Conservation (phyloP, 2,888 invertebrate species). For the Malthinus flaveolus region DNA sequence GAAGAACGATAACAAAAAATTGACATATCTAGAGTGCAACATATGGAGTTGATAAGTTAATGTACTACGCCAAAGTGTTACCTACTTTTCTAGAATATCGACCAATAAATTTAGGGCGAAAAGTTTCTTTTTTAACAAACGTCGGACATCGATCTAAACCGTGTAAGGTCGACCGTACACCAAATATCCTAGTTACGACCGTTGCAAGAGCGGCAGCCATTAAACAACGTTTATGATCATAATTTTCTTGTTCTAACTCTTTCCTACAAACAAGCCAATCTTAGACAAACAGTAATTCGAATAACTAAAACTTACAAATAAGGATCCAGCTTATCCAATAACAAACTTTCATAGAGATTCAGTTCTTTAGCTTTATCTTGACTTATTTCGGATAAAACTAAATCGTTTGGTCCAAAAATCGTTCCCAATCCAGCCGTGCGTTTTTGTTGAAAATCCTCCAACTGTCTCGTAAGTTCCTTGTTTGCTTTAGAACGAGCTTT, state of each 20-base stretch:
- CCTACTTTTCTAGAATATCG: slow-evolving; percentile 65
- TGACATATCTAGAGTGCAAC: slow-evolving; percentile 2
- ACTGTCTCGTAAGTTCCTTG: slow-evolving; percentile 77
- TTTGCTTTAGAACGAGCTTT: slow-evolving; percentile 84
- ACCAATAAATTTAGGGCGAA: slow-evolving; percentile 69
- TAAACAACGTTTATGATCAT: slow-evolving; percentile 66
- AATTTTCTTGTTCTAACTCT: slow-evolving; percentile 65
- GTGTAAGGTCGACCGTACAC: slow-evolving; percentile 64
- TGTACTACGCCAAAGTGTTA: not conserved
- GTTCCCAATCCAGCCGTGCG: slow-evolving; percentile 86
- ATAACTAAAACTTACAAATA: slow-evolving; percentile 60
- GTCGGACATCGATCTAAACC: slow-evolving; percentile 76
- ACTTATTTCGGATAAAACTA: slow-evolving; percentile 75
- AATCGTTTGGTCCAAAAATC: slow-evolving; percentile 86
- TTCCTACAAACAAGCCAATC: slow-evolving; percentile 52
- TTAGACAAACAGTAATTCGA: slow-evolving; percentile 3
- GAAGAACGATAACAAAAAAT: slow-evolving; percentile 9
- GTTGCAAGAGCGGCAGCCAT: slow-evolving; percentile 80
- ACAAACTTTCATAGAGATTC: slow-evolving; percentile 72
- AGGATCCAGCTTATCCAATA: slow-evolving; percentile 73
- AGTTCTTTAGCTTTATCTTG: slow-evolving; percentile 78
- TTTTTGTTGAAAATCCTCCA: slow-evolving; percentile 82
- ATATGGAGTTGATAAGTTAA: slow-evolving; percentile 1
- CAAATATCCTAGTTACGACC: slow-evolving; percentile 76
- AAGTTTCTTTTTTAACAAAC: slow-evolving; percentile 83